Base-by-base conservation (phyloP, 1,140 invertebrate species). In the Chionoecetes opilio region DNA sequence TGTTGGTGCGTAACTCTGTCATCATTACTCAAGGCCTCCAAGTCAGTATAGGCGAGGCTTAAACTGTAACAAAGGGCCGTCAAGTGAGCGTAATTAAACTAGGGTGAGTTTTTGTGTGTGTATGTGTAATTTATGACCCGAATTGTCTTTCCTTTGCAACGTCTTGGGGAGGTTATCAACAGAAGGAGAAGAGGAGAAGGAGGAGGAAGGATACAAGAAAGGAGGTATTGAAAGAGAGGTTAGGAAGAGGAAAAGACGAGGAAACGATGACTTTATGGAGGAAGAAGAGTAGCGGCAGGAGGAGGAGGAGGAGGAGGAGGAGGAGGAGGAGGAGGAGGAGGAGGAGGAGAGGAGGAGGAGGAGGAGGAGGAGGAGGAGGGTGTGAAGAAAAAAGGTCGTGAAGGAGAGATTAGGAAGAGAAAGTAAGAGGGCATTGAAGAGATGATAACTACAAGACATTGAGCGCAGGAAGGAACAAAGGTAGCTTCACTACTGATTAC, bases 71-170 rank as follows among this genome's bases (percentile, higher is more conserved):
- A 26, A 26, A 75, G 11, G n/a, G 63, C 63, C 63, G n/a, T 75
- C n/a, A 75, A 75, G 26, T n/a, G 21, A 75, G 63, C n/a, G 26
- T 75, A 75, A 75, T 75, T 75, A 75, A 75, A 75, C 63, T 11
- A 26, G 21, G 1, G 6, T 3, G 26, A 75, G 63, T 75, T 75
- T 75, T n/a, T n/a, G n/a, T n/a, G n/a, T n/a, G n/a, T n/a, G n/a
- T n/a, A n/a, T n/a, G n/a, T 75, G 63, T 75, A 75, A 75, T 75
- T 75, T 75, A 75, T 26, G 63, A 75, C 63, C 21, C n/a, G n/a
- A 75, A 75, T 75, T n/a, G 63, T n/a, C 63, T 75, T 1, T 2
- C 63, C n/a, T 21, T 26, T 75, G 63, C 21, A 5, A 26, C 63
- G 63, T 75, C 63, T 75, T 26, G n/a, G 63, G n/a, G 11, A 8